Conservation (phyloP, 2,797 vertebrate genomes). For the Emys orbicularis region DNA sequence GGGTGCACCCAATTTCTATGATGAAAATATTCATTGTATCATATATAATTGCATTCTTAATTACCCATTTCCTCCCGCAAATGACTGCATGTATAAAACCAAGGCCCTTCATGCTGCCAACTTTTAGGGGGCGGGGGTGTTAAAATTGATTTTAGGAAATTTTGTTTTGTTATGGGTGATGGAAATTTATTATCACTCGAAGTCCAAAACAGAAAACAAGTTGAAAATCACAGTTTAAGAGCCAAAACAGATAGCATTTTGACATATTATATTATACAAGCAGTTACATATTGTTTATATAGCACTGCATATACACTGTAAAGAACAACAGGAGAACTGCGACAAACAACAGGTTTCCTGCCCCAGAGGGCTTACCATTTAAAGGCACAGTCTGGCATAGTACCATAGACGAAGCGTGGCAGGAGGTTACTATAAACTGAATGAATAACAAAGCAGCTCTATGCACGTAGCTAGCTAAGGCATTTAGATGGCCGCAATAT, state of each 20-base stretch:
- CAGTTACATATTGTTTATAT: neutral
- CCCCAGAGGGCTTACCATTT: neutral
- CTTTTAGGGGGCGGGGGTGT: neutral
- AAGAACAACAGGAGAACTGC: neutral
- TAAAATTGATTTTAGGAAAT: neutral
- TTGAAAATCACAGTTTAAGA: neutral
- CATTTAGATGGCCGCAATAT: neutral
- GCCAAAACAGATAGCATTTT: neutral
- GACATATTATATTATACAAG: neutral
- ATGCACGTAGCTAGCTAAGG: constrained; percentile 19
- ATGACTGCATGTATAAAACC: neutral
- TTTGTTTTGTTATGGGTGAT: neutral
- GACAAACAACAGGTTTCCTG: constrained; percentile 18
- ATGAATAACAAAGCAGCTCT: neutral
- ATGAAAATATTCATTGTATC: neutral
- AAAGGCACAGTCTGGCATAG: neutral
- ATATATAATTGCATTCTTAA: neutral
- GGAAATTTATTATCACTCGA: neutral
- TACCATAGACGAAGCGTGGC: neutral
- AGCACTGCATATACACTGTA: neutral
- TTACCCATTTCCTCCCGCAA: neutral
- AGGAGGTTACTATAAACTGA: neutral
- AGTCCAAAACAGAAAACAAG: neutral
- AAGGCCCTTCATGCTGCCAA: neutral
- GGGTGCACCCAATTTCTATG: neutral